phyloP scores from a whole-genome alignment of 37 sponge, comb jelly and placozoan genomes.

The Amphimedon queenslandica region DNA sequence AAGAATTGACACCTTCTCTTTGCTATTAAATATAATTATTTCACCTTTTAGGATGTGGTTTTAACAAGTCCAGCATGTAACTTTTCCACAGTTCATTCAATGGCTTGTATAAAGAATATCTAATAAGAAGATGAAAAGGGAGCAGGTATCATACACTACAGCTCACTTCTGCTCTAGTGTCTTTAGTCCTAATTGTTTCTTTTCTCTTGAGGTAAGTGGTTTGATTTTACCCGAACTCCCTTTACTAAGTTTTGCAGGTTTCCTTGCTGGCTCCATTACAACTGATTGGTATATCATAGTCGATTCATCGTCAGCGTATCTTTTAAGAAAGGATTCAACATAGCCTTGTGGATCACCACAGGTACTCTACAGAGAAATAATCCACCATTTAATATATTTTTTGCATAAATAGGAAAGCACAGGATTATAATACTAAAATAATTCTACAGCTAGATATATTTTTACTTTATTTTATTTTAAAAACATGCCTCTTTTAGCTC shows the following conservation, averaged over 20 bases:
- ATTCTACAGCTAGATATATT: too few species aligned
- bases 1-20: background rate
- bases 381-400: too few species aligned
- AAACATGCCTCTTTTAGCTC: background rate
- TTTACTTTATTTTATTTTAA: too few species aligned
- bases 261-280: conserved; percentile 30
- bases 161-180: conserved; percentile 51
- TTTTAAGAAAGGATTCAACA: conserved; percentile 47
- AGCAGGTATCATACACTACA: background rate
- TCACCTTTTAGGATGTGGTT: conserved; percentile 11
- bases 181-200: conserved; percentile 29
- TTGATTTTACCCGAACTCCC: background rate
- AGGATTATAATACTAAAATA: too few species aligned
- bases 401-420: too few species aligned
- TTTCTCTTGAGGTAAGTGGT: conserved; percentile 43
- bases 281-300: conserved; percentile 23
- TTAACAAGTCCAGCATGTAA: conserved; percentile 72
- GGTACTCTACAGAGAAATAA: too few species aligned
- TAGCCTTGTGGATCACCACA: conserved; percentile 7
- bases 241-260: conserved; percentile 6
- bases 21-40: background rate
- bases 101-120: conserved; percentile 54
- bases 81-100: conserved; percentile 70
- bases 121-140: too few species aligned
- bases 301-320: conserved; percentile 15